phyloP scores from a whole-genome alignment of 1,140 invertebrate genomes.

The Gryon sp. region DNA sequence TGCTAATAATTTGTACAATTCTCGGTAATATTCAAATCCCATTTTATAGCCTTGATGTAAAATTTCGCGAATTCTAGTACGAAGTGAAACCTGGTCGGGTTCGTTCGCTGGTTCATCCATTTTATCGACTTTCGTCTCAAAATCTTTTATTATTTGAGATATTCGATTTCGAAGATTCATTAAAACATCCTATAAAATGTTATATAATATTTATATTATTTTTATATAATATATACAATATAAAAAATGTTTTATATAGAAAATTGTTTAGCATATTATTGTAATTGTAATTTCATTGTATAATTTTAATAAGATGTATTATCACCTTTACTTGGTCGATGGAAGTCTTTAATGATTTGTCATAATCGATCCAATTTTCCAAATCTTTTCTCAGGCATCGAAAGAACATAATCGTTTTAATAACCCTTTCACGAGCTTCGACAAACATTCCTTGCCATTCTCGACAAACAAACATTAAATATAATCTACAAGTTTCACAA shows the following conservation, averaged over 20 bases:
- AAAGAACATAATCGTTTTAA: constrained; percentile 89
- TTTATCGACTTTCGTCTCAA: constrained; percentile 79
- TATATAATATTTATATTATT: background rate
- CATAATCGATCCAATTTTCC: constrained; percentile 79
- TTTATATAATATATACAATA: too few species aligned
- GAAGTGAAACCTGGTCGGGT: constrained; percentile 75
- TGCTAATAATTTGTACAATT: constrained; percentile 84
- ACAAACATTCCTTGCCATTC: constrained; percentile 89
- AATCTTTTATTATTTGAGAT: constrained; percentile 81
- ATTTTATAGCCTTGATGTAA: constrained; percentile 92
- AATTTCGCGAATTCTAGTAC: constrained; percentile 87
- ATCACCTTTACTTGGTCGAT: constrained; percentile 83
- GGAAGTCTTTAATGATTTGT: constrained; percentile 81
- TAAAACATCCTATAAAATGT: constrained; percentile 79
- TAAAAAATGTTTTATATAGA: too few species aligned
- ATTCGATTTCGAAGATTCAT: constrained; percentile 83
- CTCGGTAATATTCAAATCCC: constrained; percentile 94
- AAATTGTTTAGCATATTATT: too few species aligned
- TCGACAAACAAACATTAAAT: constrained; percentile 86
- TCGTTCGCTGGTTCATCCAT: constrained; percentile 70
- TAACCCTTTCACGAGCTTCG: constrained; percentile 87
- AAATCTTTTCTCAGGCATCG: constrained; percentile 87
- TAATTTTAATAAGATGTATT: background rate
- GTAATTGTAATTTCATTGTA: background rate
- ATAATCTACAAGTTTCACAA: constrained; percentile 76